Base-by-base conservation (phyloP, 2,797 vertebrate species). In the Anas bahamensis region DNA sequence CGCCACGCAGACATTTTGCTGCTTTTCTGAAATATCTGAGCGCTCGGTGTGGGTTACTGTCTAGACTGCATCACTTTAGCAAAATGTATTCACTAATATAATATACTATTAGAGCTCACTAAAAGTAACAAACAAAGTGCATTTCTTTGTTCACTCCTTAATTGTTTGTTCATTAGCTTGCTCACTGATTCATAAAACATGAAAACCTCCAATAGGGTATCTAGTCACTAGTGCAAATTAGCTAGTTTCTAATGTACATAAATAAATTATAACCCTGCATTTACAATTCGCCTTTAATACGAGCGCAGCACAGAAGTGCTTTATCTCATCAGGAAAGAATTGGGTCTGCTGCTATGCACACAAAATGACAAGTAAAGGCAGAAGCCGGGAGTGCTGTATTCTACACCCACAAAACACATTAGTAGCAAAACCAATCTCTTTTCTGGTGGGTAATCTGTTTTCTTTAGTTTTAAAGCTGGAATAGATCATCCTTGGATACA, bases 141-240 rank as follows among this genome's bases (percentile, higher is more conserved):
- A 33, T 93, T 93, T 82, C 89, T 94, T 93, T 95, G 85, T 93
- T 93, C 71, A 6, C 68, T 88, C 77, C 87, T 26, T 93, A 95
- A 96, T 93, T 93, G 93, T 94, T 95, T 76, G 79, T 92, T 96
- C 94, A 90, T 92, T 94, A 91, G 85, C 80, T 83, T 1, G 29
- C 89, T 93, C 65, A 86, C 92, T 86, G 92, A 84, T 95, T 95
- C 93, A 94, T 94, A 92, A 95, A 93, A 92, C 73, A 88, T 77
- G 77, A 68, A 94, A 91, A 84, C 68, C 57, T 93, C 87, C 92
- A 92, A 73, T 84, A 68, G 74, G 69, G 64, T 84, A 94, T 86
- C 92, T 83, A 91, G 93, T 89, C 83, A 86, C 85, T 88, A 41
- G 87, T 95, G 92, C 89, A 95, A 93, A 93, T 93, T 77, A 95